Conservation (phyloP, 2,113 vertebrate genomes). For the Lampris megalopsis region DNA sequence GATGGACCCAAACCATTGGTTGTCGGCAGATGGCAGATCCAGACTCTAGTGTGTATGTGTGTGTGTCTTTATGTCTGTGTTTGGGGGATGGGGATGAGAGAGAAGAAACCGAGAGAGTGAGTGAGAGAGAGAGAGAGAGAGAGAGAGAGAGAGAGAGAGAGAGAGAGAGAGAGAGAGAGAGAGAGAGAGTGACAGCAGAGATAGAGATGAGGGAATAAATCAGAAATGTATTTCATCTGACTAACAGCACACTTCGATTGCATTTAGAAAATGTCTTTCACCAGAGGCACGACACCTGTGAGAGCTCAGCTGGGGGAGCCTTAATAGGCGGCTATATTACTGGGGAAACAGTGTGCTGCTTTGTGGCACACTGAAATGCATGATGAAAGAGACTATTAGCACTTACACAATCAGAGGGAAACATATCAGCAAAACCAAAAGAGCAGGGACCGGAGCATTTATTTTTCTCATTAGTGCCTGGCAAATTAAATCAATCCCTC, state of each 20-base stretch:
- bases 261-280: conserved; percentile 5
- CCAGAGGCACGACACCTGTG: conserved; percentile 16
- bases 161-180: neutral
- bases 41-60: conserved; percentile 19
- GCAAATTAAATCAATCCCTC: conserved; percentile 78
- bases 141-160: neutral
- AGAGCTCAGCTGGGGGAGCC: conserved; percentile 17
- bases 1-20: neutral
- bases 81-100: neutral
- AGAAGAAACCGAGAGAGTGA: neutral
- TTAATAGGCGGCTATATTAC: conserved; percentile 37
- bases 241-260: neutral
- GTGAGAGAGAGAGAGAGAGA: conserved; percentile 6
- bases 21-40: neutral
- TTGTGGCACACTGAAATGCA: conserved; percentile 44
- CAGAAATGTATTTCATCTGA: no score
- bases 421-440: conserved; percentile 65
- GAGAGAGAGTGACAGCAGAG: neutral
- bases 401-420: conserved; percentile 67
- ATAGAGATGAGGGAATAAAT: neutral
- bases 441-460: conserved; percentile 61
- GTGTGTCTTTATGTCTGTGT: conserved; percentile 7
- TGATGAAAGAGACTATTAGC: conserved; percentile 68
- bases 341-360: conserved; percentile 46
- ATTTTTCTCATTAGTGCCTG: conserved; percentile 70